Evolutionary conservation across 2,888 invertebrate genomes (phyloP), one percentile per base, ranked within the genome.

Genomic region (Drosophila parthenogenetica): DNA sequence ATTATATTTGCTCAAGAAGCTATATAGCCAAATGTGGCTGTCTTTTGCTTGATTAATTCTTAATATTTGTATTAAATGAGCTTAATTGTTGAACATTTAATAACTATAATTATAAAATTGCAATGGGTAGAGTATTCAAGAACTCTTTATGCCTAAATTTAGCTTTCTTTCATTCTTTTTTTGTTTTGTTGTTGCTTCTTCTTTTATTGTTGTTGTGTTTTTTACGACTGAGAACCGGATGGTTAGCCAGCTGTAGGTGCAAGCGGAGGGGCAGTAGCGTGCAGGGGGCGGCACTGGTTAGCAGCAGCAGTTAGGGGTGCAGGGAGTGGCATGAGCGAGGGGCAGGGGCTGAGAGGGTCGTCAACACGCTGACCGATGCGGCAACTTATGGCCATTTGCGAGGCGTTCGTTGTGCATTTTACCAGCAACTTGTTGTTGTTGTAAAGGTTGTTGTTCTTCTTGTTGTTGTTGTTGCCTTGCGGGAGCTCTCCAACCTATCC

Each of bases 401-500:
- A 77, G 77, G 77, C 77, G 76, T 79, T 79, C 72, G 72, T 63
- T 75, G 60, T 75, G 71, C 77, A 74, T 39, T 64, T 75, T 53
- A 42, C 53, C 54, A 64, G 46, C 45, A 53, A 57, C 45, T 70
- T 61, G 50, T 54, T 65, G 60, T 49, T 59, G 32, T 60, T 55
- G 53, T 48, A 39, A 29, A n/a, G 43, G 59, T 61, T 66, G 61
- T 81, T 66, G 55, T 22, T 60, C 35, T 48, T 19, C 58, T 48
- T 55, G 49, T 29, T 48, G 62, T 46, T 69, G 70, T 46, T 68
- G 73, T 67, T 84, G 84, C 84, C 89, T 89, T 84, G 78, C 87
- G 86, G 85, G 89, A 76, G 78, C 84, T 78, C 81, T 89, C 86
- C 89, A 90, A 90, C 90, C 90, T 91, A 90, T 90, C 90, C 90